Evolutionary conservation across 2,113 vertebrate genomes (phyloP), one percentile per base, ranked within the genome.

Genomic region (Odocoileus hemionus): DNA sequence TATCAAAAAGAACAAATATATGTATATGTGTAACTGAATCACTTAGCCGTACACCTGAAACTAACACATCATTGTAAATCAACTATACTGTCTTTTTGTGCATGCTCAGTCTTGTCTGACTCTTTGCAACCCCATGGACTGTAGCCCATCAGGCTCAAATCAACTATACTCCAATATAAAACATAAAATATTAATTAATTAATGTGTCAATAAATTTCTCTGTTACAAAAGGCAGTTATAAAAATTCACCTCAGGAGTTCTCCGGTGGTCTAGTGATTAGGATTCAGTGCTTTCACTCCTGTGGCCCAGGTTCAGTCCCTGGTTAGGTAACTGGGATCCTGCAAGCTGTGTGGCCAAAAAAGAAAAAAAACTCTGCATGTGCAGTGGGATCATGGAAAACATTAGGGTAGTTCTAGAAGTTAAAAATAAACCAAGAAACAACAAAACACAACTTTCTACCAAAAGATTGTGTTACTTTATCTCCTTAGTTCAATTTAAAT

Each of bases 401-500:
- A 85, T 52, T 28, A 70, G 54, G 33, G 43, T 61, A 89, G 76
- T n/a, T 97, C 45, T 91, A 91, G 33, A 86, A 52, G 43, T 79
- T 47, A 67, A 92, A 94, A 84, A 36, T 45, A 87, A 88, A 61
- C 33, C 86, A 76, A 61, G 43, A 92, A 93, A 96, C 67, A 90
- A 86, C 25, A 88, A 57, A 95, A 64, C n/a, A 78, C 4, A 80
- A 47, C 4, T 28, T 92, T 17, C 67, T 70, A 58, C 47, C 52
- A 50, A 95, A 93, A 96, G 30, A 95, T 83, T 50, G 60, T 15
- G 76, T 84, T 45, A 23, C 60, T 89, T 94, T 86, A 61, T 28
- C 36, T 79, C 55, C 67, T 97, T 82, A 83, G 60, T 86, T 17
- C 43, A 91, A 97, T 83, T 85, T 86, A 82, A 96, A 92, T 90